Percentiles rank a stretch among this genome's conserved stretches.
These are phyloP conservation scores for Nylanderia fulva DNA, from an alignment of 1,140 invertebrate species.

Conservation along the genomic window DNA sequence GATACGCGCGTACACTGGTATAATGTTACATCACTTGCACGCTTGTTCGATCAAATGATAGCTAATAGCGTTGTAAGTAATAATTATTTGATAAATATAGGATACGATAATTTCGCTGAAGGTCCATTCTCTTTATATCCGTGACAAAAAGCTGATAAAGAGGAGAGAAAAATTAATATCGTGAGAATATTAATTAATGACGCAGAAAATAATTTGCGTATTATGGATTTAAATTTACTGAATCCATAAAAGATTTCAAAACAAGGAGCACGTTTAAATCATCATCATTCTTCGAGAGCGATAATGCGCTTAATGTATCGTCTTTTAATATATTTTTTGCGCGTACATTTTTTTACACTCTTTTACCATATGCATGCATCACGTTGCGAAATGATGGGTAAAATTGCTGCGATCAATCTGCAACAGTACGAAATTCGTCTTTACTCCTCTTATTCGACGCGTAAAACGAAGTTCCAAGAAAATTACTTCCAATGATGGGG, in stretches of 20 bases:
- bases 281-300: conserved; percentile 6
- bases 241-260: conserved; percentile 1
- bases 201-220: not conserved
- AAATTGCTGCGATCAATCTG: conserved; percentile 19
- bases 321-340: conserved; percentile 21
- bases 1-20: not conserved
- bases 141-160: not conserved
- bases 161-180: not conserved
- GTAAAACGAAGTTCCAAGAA: conserved; percentile 19
- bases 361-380: not conserved
- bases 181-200: conserved; percentile 35
- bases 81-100: not conserved
- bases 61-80: not conserved
- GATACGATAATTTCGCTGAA: not conserved
- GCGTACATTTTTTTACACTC: not conserved
- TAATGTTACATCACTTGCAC: not conserved
- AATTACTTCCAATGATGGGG: conserved; percentile 32
- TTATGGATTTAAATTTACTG: conserved; percentile 21
- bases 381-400: conserved; percentile 3
- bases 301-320: not conserved
- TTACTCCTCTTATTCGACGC: not conserved
- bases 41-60: not conserved
- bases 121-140: too few species aligned
- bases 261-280: not conserved
- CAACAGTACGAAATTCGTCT: conserved; percentile 34